These are phyloP conservation scores for Blera fallax DNA, from an alignment of 2,888 invertebrate genomes.

Conservation along the genomic window DNA sequence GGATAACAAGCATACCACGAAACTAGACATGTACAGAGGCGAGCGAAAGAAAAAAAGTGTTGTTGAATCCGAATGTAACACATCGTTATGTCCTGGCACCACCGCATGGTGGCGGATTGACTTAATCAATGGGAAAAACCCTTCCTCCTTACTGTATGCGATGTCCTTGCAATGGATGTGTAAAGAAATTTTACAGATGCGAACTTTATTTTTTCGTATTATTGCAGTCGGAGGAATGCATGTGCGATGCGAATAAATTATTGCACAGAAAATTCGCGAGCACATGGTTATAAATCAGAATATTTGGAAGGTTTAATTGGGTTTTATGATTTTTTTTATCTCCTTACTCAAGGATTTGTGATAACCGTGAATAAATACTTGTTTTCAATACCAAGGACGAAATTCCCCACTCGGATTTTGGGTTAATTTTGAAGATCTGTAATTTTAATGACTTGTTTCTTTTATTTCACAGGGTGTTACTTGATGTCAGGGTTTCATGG, in stretches of 20 bases:
- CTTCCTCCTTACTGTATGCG: slow-evolving; percentile 33
- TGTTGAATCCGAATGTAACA: slow-evolving; percentile 45
- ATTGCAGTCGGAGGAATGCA: slow-evolving; percentile 32
- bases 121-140: background rate
- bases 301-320: slow-evolving; percentile 60
- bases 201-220: slow-evolving; percentile 29
- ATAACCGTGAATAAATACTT: slow-evolving; percentile 34
- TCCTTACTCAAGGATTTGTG: slow-evolving; percentile 29
- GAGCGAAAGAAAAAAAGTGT: background rate
- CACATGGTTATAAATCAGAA: slow-evolving; percentile 51
- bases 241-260: slow-evolving; percentile 40
- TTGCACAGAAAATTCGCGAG: background rate
- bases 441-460: too few species aligned
- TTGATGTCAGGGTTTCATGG: too few species aligned
- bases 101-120: slow-evolving; percentile 31
- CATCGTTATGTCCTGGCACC: slow-evolving; percentile 50
- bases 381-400: too few species aligned
- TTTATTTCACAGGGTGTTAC: too few species aligned
- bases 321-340: slow-evolving; percentile 14
- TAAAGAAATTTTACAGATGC: slow-evolving; percentile 60
- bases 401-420: too few species aligned
- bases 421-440: too few species aligned
- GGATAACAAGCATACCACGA: slow-evolving; percentile 13
- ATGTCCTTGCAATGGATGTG: slow-evolving; percentile 51
- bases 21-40: slow-evolving; percentile 38